Conservation (phyloP, 2,797 vertebrate species). For the Acanthopagrus latus region DNA sequence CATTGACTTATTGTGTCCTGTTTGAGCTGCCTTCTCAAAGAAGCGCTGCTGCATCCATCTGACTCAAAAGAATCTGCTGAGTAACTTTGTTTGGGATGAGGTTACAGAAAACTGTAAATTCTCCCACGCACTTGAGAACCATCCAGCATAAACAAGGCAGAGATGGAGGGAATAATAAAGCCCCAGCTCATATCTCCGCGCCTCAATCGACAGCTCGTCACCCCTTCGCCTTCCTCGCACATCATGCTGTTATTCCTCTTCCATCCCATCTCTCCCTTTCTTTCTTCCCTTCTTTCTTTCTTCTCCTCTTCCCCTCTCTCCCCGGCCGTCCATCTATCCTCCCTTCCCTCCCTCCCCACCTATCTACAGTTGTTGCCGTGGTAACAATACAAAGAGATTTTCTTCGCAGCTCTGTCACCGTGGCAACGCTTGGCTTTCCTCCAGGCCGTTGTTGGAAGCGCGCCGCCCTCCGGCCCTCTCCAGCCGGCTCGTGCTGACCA, state of each 20-base stretch:
- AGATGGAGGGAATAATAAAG: constrained; percentile 55
- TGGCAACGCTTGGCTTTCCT: constrained; percentile 87
- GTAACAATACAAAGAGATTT: constrained; percentile 89
- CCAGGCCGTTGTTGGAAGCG: constrained; percentile 77
- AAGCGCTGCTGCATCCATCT: constrained; percentile 31
- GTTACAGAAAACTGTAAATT: constrained; percentile 73
- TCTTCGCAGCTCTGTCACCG: constrained; percentile 86
- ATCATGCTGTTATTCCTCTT: constrained; percentile 11
- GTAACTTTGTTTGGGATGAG: constrained; percentile 81
- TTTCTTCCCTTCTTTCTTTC: neutral
- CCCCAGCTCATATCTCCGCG: constrained; percentile 22
- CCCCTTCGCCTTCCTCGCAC: constrained; percentile 25
- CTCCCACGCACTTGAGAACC: constrained; percentile 69
- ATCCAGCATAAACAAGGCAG: constrained; percentile 74
- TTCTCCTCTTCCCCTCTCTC: constrained; percentile 23
- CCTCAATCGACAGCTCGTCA: constrained; percentile 39
- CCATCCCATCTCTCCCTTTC: constrained; percentile 3
- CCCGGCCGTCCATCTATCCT: constrained; percentile 23
- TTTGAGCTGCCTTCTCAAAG: constrained; percentile 49
- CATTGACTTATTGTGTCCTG: constrained; percentile 47
- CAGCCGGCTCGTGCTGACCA: constrained; percentile 52
- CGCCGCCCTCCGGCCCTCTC: constrained; percentile 57
- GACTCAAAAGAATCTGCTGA: constrained; percentile 77
- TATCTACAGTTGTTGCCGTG: constrained; percentile 87
- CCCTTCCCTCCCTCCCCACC: constrained; percentile 62